These are phyloP conservation scores for Drosophila birchii DNA, from an alignment of 2,888 invertebrate genomes.

Conservation along the genomic window DNA sequence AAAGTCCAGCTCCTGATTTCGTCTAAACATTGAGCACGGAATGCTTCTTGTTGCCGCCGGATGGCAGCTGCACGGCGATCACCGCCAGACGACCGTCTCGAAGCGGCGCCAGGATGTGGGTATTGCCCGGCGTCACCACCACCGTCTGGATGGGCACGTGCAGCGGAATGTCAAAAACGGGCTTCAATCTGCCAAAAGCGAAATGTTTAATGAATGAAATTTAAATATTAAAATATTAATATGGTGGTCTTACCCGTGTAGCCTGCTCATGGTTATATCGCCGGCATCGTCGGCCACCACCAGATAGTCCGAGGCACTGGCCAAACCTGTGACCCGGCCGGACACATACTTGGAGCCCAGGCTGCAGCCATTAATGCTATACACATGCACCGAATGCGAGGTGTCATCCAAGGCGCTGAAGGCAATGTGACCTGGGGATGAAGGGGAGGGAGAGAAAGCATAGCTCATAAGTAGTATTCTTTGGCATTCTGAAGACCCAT, in stretches of 20 bases:
- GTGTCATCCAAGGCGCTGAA: slow-evolving; percentile 86
- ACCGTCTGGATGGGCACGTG: slow-evolving; percentile 86
- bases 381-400: slow-evolving; percentile 86
- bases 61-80: slow-evolving; percentile 84
- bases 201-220: not conserved
- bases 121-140: slow-evolving; percentile 85
- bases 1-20: slow-evolving; percentile 14
- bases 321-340: slow-evolving; percentile 85
- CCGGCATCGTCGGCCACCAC: slow-evolving; percentile 86
- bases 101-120: slow-evolving; percentile 87
- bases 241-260: slow-evolving; percentile 83
- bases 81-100: slow-evolving; percentile 86
- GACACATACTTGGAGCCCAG: slow-evolving; percentile 86
- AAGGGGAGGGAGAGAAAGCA: not conserved
- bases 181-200: slow-evolving; percentile 83
- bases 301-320: slow-evolving; percentile 85
- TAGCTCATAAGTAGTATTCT: not conserved
- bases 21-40: slow-evolving; percentile 83
- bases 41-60: slow-evolving; percentile 82
- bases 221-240: not conserved
- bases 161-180: slow-evolving; percentile 86
- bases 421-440: slow-evolving; percentile 86
- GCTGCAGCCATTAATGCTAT: slow-evolving; percentile 85
- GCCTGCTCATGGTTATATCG: slow-evolving; percentile 86
- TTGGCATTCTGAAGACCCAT: slow-evolving; percentile 4